Conservation (phyloP, 2,888 invertebrate genomes). For the Drosophila infuscata region DNA sequence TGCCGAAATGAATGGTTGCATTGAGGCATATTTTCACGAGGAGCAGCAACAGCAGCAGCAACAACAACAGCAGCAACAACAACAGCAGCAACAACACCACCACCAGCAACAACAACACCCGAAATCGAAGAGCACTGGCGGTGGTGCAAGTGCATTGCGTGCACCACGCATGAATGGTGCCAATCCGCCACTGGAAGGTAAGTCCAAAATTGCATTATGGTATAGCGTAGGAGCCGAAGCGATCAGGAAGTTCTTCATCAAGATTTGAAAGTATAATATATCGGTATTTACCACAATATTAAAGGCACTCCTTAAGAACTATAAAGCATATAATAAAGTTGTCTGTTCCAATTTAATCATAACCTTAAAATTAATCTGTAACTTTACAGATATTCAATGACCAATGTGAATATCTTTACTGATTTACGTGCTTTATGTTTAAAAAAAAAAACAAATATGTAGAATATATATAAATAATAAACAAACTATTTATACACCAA, state of each 20-base stretch:
- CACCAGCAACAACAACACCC: slow-evolving; percentile 85
- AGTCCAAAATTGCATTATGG: slow-evolving; percentile 7
- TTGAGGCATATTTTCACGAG: slow-evolving; percentile 90
- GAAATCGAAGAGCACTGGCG: slow-evolving; percentile 64
- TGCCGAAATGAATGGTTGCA: slow-evolving; percentile 90
- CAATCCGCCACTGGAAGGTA: slow-evolving; percentile 85
- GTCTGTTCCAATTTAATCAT: background rate
- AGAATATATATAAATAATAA: background rate
- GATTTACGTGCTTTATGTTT: background rate
- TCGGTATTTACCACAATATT: background rate
- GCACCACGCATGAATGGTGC: slow-evolving; percentile 81
- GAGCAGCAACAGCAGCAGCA: slow-evolving; percentile 86
- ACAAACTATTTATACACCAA: slow-evolving; percentile 21
- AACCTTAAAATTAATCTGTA: background rate
- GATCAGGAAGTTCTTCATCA: background rate
- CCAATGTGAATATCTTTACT: background rate
- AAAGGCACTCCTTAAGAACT: background rate
- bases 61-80: slow-evolving; percentile 87
- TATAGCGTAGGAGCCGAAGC: background rate
- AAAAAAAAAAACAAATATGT: background rate
- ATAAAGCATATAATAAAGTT: background rate
- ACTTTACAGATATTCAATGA: background rate
- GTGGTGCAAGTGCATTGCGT: slow-evolving; percentile 62
- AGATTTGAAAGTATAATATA: background rate
- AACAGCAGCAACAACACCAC: slow-evolving; percentile 85